Conservation (phyloP, 2,113 vertebrate genomes). For the Grammomys dolichurus region DNA sequence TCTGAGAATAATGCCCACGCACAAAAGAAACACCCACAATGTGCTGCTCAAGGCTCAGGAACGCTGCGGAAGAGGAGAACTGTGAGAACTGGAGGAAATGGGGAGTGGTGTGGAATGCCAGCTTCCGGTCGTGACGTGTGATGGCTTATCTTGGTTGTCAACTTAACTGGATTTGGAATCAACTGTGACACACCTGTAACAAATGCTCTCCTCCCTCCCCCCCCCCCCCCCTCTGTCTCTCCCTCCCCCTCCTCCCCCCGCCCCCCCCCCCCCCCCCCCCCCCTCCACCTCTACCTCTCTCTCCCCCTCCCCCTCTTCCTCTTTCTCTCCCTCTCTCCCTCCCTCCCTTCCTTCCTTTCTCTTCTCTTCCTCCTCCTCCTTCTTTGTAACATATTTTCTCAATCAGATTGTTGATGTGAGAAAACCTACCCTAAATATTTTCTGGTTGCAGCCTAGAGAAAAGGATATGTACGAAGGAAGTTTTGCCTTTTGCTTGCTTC, state of each 20-base stretch:
- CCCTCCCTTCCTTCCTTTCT: too few relatives aligned
- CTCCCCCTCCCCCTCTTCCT: background rate
- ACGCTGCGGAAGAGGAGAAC: background rate
- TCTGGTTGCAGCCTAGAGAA: background rate
- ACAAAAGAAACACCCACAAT: fast-evolving
- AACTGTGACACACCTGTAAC: background rate
- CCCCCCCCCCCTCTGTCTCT: background rate
- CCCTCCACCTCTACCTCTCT: background rate
- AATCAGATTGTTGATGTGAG: background rate
- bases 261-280: too few relatives aligned
- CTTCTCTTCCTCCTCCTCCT: background rate
- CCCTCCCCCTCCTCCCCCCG: background rate
- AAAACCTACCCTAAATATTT: background rate
- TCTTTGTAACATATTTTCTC: background rate
- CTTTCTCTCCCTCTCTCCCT: too few relatives aligned
- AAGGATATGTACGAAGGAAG: background rate
- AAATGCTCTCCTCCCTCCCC: background rate
- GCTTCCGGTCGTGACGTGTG: background rate
- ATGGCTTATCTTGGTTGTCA: background rate
- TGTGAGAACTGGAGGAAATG: background rate
- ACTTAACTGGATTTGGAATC: background rate
- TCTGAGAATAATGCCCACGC: background rate
- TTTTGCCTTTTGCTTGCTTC: background rate
- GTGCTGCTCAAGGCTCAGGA: background rate
- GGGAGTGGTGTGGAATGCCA: background rate